Evolutionary conservation across 2,888 invertebrate species (phyloP), one percentile per base, ranked within the genome.

Genomic region (Oegoconia quadripuncta): DNA sequence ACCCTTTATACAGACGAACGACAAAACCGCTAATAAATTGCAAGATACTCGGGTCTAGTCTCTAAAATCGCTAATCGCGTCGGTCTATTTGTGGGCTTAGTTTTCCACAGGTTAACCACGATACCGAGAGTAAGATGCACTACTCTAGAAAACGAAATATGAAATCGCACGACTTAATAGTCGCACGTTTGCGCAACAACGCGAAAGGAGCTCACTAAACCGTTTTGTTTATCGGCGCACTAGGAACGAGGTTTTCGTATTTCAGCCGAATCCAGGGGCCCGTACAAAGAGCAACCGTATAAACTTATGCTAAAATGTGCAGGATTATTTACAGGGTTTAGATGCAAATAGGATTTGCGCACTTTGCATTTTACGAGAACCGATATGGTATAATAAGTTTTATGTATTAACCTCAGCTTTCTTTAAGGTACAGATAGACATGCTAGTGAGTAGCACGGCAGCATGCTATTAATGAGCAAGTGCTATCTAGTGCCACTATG

Each of bases 301-400:
- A 43, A 43, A 39, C 31, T 43, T 39, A 36, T 35, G 39, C 30
- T 41, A 35, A 43, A 43, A 33, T 33, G 36, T 42, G 38, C 39
- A 34, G 34, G 28, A 33, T 43, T 35, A 34, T 34, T 37, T 37
- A 22, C 23, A 31, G 18, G 28, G 14, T 38, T 39, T 33, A 23
- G 27, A 42, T 43, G 42, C 42, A 43, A 39, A 40, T 40, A 17
- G 29, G 30, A 20, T 30, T 17, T 27, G 27, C 11, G 34, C 25
- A 27, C 18, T 34, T 18, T 13, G 18, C 29, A 30, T 30, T 30
- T 28, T 15, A 17, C n/a, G n/a, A n/a, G n/a, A n/a, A n/a, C n/a
- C n/a, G n/a, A n/a, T n/a, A n/a, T n/a, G n/a, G n/a, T n/a, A n/a
- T n/a, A n/a, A n/a, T n/a, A n/a, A n/a, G n/a, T n/a, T n/a, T n/a